Evolutionary conservation across 2,797 vertebrate species (phyloP), one percentile per base, ranked within the genome.

Genomic region (Danio kyathit): DNA sequence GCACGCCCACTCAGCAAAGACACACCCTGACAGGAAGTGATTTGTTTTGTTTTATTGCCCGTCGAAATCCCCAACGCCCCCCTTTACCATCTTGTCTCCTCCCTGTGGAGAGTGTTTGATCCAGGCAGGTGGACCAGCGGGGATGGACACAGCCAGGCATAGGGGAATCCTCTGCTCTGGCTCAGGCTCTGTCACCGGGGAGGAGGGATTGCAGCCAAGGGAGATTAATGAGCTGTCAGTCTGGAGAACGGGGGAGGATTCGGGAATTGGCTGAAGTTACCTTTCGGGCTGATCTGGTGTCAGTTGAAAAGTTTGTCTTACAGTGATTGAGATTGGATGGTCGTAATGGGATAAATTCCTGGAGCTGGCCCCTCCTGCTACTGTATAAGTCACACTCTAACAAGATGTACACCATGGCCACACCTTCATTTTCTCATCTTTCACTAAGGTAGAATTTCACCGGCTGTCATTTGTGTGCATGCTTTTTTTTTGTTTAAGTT

Each of bases 151-250:
- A 79, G 61, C 51, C 52, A 63, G 73, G 83, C 79, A 79, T 65
- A 76, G 89, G 84, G 89, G 85, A 91, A 90, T 91, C 88, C 88
- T 93, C 79, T 17, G 83, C 82, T 82, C 86, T 86, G 86, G 86
- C 9, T 76, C 86, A 84, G 86, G 81, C 85, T 86, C 79, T 66
- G 40, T 79, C 88, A 88, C 57, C 41, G 1, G 66, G 63, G 59
- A 81, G 64, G 64, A 81, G 65, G 70, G 84, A 78, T 79, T 88
- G 90, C 89, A 89, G 88, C 88, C 85, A 87, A 83, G 88, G 86
- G 80, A 91, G 92, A 93, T 94, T 93, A 91, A 94, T 92, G 92
- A 93, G 90, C 90, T 89, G 89, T 94, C 90, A 90, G 87, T 87
- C 85, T 79, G 86, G 85, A 85, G 88, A 92, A 91, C 73, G 86